Percentiles rank a stretch among this genome's conserved stretches.
phyloP scores from a whole-genome alignment of 2,797 vertebrate genomes.

The Clarias laeviceps region DNA sequence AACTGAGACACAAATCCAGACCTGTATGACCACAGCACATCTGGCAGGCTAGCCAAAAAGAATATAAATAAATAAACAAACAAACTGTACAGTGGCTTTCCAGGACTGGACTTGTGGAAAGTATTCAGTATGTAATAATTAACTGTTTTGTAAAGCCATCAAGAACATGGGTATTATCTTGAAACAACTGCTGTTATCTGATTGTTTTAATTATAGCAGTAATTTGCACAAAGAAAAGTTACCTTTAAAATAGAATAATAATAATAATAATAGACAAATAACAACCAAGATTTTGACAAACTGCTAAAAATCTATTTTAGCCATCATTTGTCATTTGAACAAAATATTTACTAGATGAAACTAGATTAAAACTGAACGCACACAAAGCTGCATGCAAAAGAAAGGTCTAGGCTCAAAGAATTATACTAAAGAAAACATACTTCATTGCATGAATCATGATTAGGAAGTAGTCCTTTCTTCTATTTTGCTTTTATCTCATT shows the following conservation, averaged over 20 bases:
- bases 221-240: neutral
- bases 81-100: neutral
- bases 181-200: too few species aligned
- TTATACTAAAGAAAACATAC: neutral
- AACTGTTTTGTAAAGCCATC: slow-evolving; percentile 7
- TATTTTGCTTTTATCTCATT: neutral
- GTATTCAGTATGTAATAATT: neutral
- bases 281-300: neutral
- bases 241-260: neutral
- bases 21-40: slow-evolving; percentile 9
- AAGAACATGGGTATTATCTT: slow-evolving; percentile 25
- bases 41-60: neutral
- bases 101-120: slow-evolving; percentile 23
- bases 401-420: neutral
- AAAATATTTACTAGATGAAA: slow-evolving; percentile 2
- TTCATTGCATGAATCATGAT: too few species aligned
- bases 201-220: slow-evolving; percentile 13
- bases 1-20: slow-evolving; percentile 29
- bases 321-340: neutral
- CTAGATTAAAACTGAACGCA: neutral
- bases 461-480: neutral
- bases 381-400: slow-evolving; percentile 33
- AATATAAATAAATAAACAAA: neutral
- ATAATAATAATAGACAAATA: neutral
- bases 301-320: neutral